Evolutionary conservation across 2,797 vertebrate species (phyloP), one percentile per base, ranked within the genome.

Genomic region (Falco naumanni): DNA sequence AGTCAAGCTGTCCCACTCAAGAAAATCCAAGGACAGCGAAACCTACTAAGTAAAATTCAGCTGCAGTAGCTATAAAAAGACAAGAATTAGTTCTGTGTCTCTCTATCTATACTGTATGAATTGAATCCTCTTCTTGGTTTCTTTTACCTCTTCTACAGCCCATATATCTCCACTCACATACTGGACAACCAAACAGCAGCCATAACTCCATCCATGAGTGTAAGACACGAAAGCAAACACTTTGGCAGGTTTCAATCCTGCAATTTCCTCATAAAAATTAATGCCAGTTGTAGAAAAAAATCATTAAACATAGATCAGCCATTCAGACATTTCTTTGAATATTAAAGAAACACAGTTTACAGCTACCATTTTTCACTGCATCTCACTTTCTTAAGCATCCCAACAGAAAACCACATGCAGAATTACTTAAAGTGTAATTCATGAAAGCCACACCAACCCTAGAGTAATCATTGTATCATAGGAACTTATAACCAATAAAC

Each of bases 381-480:
- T 74, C 70, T 94, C 84, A 50, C 68, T 82, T 92, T 47, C 64
- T 87, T 65, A 71, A 84, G 54, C 75, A 83, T 71, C 71, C 51
- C 57, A 45, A 21, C 34, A 94, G 82, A 85, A 96, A 97, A 72
- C 47, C 71, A 71, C 68, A 78, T n/a, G 10, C 20, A 93, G 69
- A 92, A 87, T 84, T 74, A 53, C 81, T 93, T 72, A 53, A 78
- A 72, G 24, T 39, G 37, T 47, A 92, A 79, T 85, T 92, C 84
- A 76, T 1, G 3, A 87, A 95, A 95, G 78, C 89, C 89, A 83
- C 88, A 89, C 61, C 41, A 87, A 59, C 71, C 45, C 37, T 81
- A 54, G 41, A 75, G 59, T 80, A 93, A 92, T 81, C 84, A 51
- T 16, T 51, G 69, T 33, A 92, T 54, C 39, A 24, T 15, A 90